These are phyloP conservation scores for Platyscapa corneri DNA, from an alignment of 1,140 invertebrate species.

Conservation along the genomic window DNA sequence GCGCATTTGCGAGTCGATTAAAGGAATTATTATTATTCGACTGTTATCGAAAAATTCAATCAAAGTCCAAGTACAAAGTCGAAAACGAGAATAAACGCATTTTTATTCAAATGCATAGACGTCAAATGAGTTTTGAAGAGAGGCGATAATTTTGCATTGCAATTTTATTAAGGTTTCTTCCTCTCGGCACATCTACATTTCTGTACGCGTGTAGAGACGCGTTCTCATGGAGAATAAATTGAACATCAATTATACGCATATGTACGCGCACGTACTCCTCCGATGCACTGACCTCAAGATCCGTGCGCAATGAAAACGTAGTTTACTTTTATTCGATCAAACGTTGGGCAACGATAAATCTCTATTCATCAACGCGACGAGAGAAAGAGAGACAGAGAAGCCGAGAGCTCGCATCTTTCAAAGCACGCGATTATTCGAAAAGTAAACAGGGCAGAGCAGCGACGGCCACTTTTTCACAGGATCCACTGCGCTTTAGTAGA, in stretches of 20 bases:
- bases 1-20: background rate
- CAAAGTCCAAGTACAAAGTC: no score
- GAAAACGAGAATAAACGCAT: no score
- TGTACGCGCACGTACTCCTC: no score
- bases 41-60: background rate
- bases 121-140: no score
- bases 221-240: no score
- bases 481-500: background rate
- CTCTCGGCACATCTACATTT: no score
- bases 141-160: no score
- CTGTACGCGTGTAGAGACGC: no score
- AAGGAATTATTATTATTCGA: background rate
- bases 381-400: background rate
- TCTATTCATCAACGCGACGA: background rate
- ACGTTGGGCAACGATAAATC: conserved; percentile 14
- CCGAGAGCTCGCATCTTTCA: background rate
- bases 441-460: background rate
- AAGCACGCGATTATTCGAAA: conserved; percentile 21
- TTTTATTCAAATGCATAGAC: no score
- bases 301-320: background rate
- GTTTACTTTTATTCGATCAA: conserved; percentile 37
- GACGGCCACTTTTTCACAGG: background rate
- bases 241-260: no score
- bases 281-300: no score
- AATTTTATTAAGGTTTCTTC: no score